Percentiles rank a stretch among this genome's conserved stretches.
Evolutionary conservation across 2,797 vertebrate species (phyloP).

Genomic region (Epinephelus coioides): DNA sequence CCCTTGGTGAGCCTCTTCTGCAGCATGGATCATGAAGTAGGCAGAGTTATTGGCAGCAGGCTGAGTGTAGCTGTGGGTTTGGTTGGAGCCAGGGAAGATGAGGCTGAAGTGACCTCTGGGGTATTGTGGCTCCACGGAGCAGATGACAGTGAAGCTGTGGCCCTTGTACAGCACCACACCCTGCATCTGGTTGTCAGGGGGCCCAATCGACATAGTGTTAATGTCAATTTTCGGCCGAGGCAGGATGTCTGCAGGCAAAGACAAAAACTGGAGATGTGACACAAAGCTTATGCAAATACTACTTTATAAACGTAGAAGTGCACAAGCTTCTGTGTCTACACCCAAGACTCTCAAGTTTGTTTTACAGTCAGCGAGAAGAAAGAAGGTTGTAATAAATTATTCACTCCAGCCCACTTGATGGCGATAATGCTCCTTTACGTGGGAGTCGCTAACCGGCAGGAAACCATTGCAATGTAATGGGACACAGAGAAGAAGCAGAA

Average conservation of each 20-base stretch:
- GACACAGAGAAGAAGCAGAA: no score
- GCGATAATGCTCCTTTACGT: no score
- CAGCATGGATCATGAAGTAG: slow-evolving; percentile 36
- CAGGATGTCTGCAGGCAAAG: slow-evolving; percentile 22
- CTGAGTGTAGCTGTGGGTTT: slow-evolving; percentile 7
- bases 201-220: fast-evolving
- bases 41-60: slow-evolving; percentile 51
- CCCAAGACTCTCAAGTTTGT: no score
- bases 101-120: slow-evolving; percentile 55
- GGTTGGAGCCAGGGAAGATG: slow-evolving; percentile 15
- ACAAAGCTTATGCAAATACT: no score
- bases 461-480: no score
- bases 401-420: no score
- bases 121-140: slow-evolving; percentile 49
- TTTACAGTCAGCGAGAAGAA: no score
- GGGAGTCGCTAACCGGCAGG: no score
- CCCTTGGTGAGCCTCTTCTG: slow-evolving; percentile 30
- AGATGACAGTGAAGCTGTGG: slow-evolving; percentile 42
- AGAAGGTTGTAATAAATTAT: no score
- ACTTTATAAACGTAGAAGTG: not conserved
- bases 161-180: not conserved
- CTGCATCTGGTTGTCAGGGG: not conserved
- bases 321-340: not conserved
- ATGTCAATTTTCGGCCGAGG: not conserved
- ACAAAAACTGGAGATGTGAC: not conserved